Evolutionary conservation across 92 coral and sea anemone species (phyloP).

Genomic region (Zoanthus solanderi): DNA sequence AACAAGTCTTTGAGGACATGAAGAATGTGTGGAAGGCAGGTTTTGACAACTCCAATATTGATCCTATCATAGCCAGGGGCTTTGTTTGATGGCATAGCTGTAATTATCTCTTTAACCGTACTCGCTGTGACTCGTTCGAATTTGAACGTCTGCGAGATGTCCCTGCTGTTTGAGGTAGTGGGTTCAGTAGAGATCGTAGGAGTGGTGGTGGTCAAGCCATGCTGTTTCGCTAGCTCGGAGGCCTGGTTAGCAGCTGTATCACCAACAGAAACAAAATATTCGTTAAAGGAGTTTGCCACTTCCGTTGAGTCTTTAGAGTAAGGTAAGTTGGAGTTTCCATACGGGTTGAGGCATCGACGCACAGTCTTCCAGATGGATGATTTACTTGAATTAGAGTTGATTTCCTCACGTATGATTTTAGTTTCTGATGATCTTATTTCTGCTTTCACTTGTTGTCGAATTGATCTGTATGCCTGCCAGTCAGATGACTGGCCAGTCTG

Average conservation of each 20-base stretch:
- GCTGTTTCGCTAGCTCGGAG: slow-evolving; percentile 40
- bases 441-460: slow-evolving; percentile 31
- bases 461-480: slow-evolving; percentile 36
- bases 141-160: too few species aligned
- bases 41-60: not conserved
- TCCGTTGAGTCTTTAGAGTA: slow-evolving; percentile 52
- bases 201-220: slow-evolving; percentile 43
- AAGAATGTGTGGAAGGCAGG: slow-evolving; percentile 1
- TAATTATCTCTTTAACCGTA: not conserved
- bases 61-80: not conserved
- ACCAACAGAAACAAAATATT: slow-evolving; percentile 54
- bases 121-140: too few species aligned
- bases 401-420: slow-evolving; percentile 33
- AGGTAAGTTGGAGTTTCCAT: slow-evolving; percentile 3
- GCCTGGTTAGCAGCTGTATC: slow-evolving; percentile 45
- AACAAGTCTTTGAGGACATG: not conserved
- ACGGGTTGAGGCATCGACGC: slow-evolving; percentile 58
- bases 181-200: not conserved
- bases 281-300: slow-evolving; percentile 64
- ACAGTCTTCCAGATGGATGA: slow-evolving; percentile 59
- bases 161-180: too few species aligned
- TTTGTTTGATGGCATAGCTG: not conserved
- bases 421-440: slow-evolving; percentile 10
- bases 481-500: not conserved
- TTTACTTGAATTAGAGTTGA: not conserved